Conservation (phyloP, 2,888 invertebrate species). For the Pseudeuparius sepicola region DNA sequence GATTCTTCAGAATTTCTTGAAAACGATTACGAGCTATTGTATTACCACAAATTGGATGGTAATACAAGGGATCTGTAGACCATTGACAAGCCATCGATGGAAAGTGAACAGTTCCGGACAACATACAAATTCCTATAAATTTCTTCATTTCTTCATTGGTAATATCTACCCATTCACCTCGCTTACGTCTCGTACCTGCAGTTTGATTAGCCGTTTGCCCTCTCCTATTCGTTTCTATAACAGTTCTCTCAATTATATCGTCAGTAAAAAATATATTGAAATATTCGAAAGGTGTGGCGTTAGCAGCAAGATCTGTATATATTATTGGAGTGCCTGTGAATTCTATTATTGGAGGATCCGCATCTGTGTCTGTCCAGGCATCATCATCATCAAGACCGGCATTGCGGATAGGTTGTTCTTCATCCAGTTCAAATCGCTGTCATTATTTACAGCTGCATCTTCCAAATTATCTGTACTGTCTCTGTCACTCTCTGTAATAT, state of each 20-base stretch:
- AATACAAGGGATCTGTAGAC: slow-evolving; percentile 4
- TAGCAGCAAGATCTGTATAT: not conserved
- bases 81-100: slow-evolving; percentile 1
- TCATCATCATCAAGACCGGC: slow-evolving; percentile 3
- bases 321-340: not conserved
- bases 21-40: slow-evolving; percentile 5
- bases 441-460: slow-evolving; percentile 5
- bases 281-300: slow-evolving; percentile 1
- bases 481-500: slow-evolving; percentile 1
- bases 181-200: not conserved
- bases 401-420: too few species aligned
- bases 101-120: not conserved
- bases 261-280: not conserved
- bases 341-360: slow-evolving; percentile 4
- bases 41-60: slow-evolving; percentile 4
- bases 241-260: not conserved
- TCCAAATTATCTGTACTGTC: slow-evolving; percentile 5
- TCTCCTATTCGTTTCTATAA: slow-evolving; percentile 4
- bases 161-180: not conserved
- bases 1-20: slow-evolving; percentile 4
- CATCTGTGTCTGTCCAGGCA: slow-evolving; percentile 3
- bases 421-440: slow-evolving; percentile 5
- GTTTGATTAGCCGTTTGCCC: not conserved
- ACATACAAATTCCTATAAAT: slow-evolving; percentile 1
- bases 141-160: slow-evolving; percentile 6